Evolutionary conservation across 1,140 invertebrate species (phyloP), one percentile per base, ranked within the genome.

Genomic region (Tetramorium alpestre): DNA sequence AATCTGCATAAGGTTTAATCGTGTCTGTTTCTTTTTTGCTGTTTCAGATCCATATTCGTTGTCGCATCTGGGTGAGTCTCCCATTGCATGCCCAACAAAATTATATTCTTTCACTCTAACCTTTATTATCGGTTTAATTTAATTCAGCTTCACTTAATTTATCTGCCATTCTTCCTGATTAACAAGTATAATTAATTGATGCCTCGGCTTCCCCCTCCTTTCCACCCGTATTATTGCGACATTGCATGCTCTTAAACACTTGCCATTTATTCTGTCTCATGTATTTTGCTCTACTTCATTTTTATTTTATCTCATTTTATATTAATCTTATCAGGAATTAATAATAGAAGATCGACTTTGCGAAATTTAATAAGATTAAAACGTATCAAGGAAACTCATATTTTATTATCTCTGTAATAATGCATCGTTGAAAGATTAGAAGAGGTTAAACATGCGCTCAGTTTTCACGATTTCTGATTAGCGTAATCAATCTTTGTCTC

Each of bases 41-140:
- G 94, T 95, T 95, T 93, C 94, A 95, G 94, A 95, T 94, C 93
- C 94, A 77, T 93, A 95, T 94, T 95, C 93, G 76, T 94, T 93
- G 91, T 95, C 94, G 78, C 94, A 94, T 93, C 93, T 95, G 81
- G 94, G 94, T 95, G 90, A 95, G 94, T 95, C 78, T 58, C 60
- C 65, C 56, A 81, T 84, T 87, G 85, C 67, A 89, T 77, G 28
- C 67, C 16, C 49, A 47, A 16, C 62, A 47, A 41, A 54, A 60
- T 25, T 82, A n/a, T 47, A 28, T 41, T n/a, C 13, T 60, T 51
- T 67, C 13, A 38, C 4, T 22, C 22, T 25, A 54, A 67, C 33
- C 16, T 56, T 58, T 25, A 1, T 8, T 47, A 33, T 16, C 8
- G 25, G 33, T 49, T 64, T n/a, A 18, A 56, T 65, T 69, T 33